Evolutionary conservation across 1,140 invertebrate genomes (phyloP), one percentile per base, ranked within the genome.

Genomic region (Ceratina australensis): DNA sequence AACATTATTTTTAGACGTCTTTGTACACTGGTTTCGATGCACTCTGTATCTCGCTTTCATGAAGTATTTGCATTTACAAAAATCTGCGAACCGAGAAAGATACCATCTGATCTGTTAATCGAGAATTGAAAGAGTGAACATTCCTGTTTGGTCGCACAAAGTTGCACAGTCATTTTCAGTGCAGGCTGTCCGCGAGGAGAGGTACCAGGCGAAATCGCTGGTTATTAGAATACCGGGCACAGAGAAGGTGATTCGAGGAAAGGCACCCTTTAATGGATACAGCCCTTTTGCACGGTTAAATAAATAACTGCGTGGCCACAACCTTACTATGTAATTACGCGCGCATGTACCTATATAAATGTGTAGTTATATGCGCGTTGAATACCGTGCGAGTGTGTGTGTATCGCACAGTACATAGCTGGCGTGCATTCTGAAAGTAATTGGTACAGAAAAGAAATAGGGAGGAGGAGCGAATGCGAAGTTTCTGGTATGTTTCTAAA

Each of bases 281-380:
- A 63, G 69, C 50, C 60, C 81, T 86, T 83, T 84, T 87, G 79
- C 75, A 77, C 83, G 78, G 50, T 86, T 86, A 83, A 87, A 86
- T 87, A 86, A 87, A 87, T 86, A 85, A 87, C 80, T 65, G 79
- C 82, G 50, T 13, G 24, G 65, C 50, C 47, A 33, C 57, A 65
- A 73, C 81, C 50, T 22, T 20, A 16, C 63, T 72, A 49, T 72
- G 67, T 80, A 84, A 84, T 84, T 84, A 80, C 60, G 65, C 68
- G 47, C 33, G 24, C 49, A 15, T 50, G 33, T 72, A 52, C 5
- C 33, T 42, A 69, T 52, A 26, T 22, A 0, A 26, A 33, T 49
- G 24, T 63, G 42, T 54, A 54, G 54, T 33, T 33, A 33, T 33
- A 33, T 33, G 28, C 28, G 28, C 28, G 28, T 5, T 2, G 7